Percentiles rank a stretch among this genome's conserved stretches.
Evolutionary conservation across 2,797 vertebrate genomes (phyloP).

Genomic region (Acanthiza pusilla): DNA sequence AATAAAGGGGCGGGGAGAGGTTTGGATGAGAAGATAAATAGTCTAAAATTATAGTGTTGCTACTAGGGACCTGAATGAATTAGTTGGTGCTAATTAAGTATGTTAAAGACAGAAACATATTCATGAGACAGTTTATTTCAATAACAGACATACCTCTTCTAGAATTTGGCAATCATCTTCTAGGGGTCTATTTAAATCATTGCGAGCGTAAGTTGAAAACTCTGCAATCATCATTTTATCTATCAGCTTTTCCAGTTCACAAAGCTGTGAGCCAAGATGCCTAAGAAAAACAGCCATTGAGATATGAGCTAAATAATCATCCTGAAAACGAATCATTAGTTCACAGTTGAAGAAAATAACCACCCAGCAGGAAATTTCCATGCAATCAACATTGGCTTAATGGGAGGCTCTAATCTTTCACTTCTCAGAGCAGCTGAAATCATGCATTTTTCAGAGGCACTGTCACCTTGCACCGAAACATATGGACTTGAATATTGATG

Average conservation of each 20-base stretch:
- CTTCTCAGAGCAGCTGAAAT: background rate
- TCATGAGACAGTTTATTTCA: conserved; percentile 42
- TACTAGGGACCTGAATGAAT: background rate
- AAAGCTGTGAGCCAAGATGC: conserved; percentile 97
- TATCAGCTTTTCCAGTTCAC: conserved; percentile 96
- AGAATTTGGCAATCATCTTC: conserved; percentile 88
- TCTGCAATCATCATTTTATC: conserved; percentile 99
- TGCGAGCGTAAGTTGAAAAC: conserved; percentile 90
- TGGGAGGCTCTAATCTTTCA: background rate
- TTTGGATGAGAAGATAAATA: background rate
- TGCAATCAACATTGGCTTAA: background rate
- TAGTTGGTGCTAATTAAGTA: conserved; percentile 14
- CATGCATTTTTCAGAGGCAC: background rate
- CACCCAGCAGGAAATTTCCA: conserved; percentile 13
- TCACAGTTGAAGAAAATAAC: conserved; percentile 3
- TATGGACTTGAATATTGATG: conserved; percentile 13
- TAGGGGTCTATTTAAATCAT: conserved; percentile 87
- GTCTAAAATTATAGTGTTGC: background rate
- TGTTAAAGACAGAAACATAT: conserved; percentile 41
- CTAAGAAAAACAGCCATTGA: conserved; percentile 71
- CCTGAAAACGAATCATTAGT: conserved; percentile 8
- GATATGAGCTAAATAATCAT: conserved; percentile 29
- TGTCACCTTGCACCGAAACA: background rate
- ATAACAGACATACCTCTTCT: conserved; percentile 86
- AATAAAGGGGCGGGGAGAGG: background rate